Evolutionary conservation across 2,797 vertebrate genomes (phyloP).

Genomic region (Meda fulgida): DNA sequence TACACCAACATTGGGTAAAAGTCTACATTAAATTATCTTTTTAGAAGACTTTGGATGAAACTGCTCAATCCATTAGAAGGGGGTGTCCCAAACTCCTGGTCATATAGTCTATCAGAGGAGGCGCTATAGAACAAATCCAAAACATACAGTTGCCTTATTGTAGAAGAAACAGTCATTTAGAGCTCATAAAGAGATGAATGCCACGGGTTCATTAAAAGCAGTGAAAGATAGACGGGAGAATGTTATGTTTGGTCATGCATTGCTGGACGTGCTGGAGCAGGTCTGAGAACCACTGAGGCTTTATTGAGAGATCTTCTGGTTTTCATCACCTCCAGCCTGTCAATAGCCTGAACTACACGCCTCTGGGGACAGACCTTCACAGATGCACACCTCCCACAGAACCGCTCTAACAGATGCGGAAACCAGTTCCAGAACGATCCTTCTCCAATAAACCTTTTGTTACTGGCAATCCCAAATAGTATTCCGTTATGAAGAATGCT

Average conservation of each 20-base stretch:
- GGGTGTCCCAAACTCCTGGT: neutral
- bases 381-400: slow-evolving; percentile 18
- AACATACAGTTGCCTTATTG: slow-evolving; percentile 37
- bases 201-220: slow-evolving; percentile 31
- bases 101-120: slow-evolving; percentile 13
- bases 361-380: slow-evolving; percentile 37
- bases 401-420: neutral
- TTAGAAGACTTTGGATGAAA: neutral
- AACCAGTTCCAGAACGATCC: neutral
- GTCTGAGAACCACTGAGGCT: slow-evolving; percentile 27
- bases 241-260: slow-evolving; percentile 24
- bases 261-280: slow-evolving; percentile 51
- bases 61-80: neutral
- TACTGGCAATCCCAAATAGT: neutral
- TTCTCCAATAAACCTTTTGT: slow-evolving; percentile 8
- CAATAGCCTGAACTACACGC: slow-evolving; percentile 45
- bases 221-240: slow-evolving; percentile 34
- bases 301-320: slow-evolving; percentile 39
- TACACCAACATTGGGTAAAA: neutral
- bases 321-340: slow-evolving; percentile 54
- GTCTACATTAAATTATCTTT: neutral
- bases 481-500: neutral
- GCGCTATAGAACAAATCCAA: slow-evolving; percentile 21
- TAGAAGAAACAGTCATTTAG: slow-evolving; percentile 31
- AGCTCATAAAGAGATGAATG: slow-evolving; percentile 41